Evolutionary conservation across 2,113 vertebrate species (phyloP).

Genomic region (Recurvirostra avosetta): DNA sequence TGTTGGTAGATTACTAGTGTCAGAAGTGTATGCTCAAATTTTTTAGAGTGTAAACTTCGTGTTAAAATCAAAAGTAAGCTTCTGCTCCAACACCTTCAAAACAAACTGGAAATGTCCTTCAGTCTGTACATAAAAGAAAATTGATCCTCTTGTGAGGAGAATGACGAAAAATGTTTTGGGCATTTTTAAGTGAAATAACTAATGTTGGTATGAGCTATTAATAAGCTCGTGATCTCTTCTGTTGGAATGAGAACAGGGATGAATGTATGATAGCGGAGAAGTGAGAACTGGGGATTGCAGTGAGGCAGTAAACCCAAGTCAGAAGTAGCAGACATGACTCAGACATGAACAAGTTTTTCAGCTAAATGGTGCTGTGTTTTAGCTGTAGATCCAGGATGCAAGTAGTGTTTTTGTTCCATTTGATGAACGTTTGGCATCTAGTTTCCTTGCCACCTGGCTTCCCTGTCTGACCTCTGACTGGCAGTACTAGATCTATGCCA

Average conservation of each 20-base stretch:
- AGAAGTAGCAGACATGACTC: not conserved
- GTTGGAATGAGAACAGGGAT: not conserved
- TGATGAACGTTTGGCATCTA: not conserved
- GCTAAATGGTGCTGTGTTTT: not conserved
- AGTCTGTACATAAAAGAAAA: not conserved
- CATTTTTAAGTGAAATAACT: not conserved
- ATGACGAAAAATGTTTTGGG: not conserved
- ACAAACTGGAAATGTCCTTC: not conserved
- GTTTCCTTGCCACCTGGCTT: not conserved
- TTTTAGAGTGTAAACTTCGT: not conserved
- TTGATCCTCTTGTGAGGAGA: not conserved
- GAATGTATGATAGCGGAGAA: accelerated
- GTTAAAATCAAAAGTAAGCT: not conserved
- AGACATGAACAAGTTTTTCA: not conserved
- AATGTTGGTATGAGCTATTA: not conserved
- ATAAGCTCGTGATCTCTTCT: not conserved
- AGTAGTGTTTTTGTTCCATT: not conserved
- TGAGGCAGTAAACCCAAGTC: not conserved
- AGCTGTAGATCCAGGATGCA: not conserved
- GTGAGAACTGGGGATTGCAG: not conserved
- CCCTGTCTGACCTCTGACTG: not conserved
- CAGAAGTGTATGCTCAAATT: not conserved
- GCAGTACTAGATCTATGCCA: not conserved
- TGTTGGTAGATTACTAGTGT: not conserved
- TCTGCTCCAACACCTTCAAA: not conserved